Evolutionary conservation across 2,797 vertebrate species (phyloP), one percentile per base, ranked within the genome.

Genomic region (Artibeus lituratus): DNA sequence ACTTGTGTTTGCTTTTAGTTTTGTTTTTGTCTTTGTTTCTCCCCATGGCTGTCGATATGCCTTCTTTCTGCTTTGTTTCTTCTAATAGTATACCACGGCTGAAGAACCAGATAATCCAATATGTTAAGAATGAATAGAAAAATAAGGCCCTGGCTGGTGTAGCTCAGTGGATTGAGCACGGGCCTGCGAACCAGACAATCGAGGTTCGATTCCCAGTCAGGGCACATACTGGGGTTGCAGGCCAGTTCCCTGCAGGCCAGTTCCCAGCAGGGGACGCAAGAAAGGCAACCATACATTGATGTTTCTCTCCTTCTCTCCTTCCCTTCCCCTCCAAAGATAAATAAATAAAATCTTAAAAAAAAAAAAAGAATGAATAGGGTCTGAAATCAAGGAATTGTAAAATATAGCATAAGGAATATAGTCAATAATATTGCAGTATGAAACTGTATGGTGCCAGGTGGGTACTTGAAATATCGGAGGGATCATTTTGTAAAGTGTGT

Each of bases 41-140:
- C 32, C 32, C 57, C 57, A 3, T 39, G 73, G 47, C 47, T 94
- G 3, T 53, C 39, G 67, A 1, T 21, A 47, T 72, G 29, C 19
- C 44, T 80, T 84, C 51, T 91, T 86, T 86, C 39, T 95, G 37
- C 42, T n/a, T 96, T 89, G 70, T 67, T 95, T 39, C 35, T 94
- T 78, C 11, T 86, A 29, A 55, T 83, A n/a, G 62, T 92, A 49
- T 10, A 47, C 21, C 18, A 18, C 65, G 57, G 29, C 78, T 22
- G 62, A 88, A 95, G 59, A 87, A 78, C 42, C 10, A 87, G 78
- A 26, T 90, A 70, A 69, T 70, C 91, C 89, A 37, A 77, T 74
- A 39, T 72, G n/a, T 82, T 35, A 78, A 35, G 62, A 73, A 62
- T 49, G 70, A 69, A 55, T 55, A 70, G 47, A n/a, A n/a, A n/a